Base-by-base conservation (phyloP, 1,140 invertebrate species). In the Tenebrio molitor region DNA sequence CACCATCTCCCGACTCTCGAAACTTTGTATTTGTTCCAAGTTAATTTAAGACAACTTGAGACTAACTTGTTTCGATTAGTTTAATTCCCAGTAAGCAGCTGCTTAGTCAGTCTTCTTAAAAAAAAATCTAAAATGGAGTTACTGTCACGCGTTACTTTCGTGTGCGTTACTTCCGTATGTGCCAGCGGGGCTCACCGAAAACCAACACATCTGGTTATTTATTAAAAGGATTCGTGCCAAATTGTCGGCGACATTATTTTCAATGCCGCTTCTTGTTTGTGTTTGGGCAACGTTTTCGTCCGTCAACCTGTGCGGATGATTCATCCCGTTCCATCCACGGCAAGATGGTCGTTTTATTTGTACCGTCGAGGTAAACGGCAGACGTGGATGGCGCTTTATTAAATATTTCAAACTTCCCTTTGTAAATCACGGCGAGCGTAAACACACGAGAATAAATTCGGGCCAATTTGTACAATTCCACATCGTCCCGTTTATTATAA, bases 401-500 rank as follows among this genome's bases (percentile, higher is more conserved):
- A 58, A 58, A 58, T 23, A 25, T 58, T 29, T 21, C 12, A 53
- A 53, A 29, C 19, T 58, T 58, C 50, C 44, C 21, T 29, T 58
- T 58, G 50, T 58, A 58, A 58, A 58, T 58, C 50, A 58, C 50
- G n/a, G 12, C 50, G n/a, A 6, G n/a, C 50, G 50, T 23, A 29
- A 58, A 29, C 42, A 66, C 8, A 16, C 25, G 64, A 33, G 42
- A 44, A 66, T 66, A 66, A 66, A 66, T 66, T 66, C 17, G 64
- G 42, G 36, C 39, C 39, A 66, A 66, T 66, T 66, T 66, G 64
- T 66, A 44, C 39, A 44, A 16, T 66, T 66, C 64, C 64, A 44
- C 64, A 44, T 42, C 44, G 64, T 66, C 14, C 14, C 12, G 64
- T 21, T 58, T 58, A 29, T 58, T 21, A 50, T 50, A n/a, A 58